phyloP scores from a whole-genome alignment of 2,888 invertebrate genomes.

The Nymphalis polychloros region DNA sequence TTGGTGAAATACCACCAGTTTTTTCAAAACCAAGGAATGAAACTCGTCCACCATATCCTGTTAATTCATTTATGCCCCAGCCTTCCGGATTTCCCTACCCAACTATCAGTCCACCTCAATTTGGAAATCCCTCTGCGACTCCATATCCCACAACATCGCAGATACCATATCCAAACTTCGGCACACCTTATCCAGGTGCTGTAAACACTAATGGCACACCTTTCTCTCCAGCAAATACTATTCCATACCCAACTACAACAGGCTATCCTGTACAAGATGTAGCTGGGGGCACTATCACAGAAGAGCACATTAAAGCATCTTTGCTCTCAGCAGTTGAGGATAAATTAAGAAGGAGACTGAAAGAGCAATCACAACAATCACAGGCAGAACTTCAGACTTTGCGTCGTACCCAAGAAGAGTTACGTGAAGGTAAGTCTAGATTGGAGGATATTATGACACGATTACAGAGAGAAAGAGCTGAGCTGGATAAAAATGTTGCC shows the following conservation, averaged over 20 bases:
- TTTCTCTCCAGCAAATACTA: slow-evolving; percentile 51
- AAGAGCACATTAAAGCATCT: slow-evolving; percentile 97
- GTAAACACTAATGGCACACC: slow-evolving; percentile 60
- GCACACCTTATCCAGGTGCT: slow-evolving; percentile 64
- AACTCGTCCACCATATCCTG: slow-evolving; percentile 83
- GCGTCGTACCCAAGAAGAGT: slow-evolving; percentile 91
- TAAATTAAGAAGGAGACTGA: slow-evolving; percentile 91
- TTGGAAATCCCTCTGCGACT: slow-evolving; percentile 65
- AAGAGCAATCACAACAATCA: slow-evolving; percentile 94
- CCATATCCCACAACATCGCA: slow-evolving; percentile 72
- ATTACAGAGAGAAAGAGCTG: slow-evolving; percentile 88
- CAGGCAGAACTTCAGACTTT: slow-evolving; percentile 96
- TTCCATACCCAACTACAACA: slow-evolving; percentile 60
- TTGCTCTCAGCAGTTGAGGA: slow-evolving; percentile 97
- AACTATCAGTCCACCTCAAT: slow-evolving; percentile 52
- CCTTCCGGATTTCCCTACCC: slow-evolving; percentile 74
- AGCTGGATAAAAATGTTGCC: slow-evolving; percentile 91
- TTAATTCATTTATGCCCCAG: slow-evolving; percentile 71
- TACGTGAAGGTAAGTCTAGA: slow-evolving; percentile 90
- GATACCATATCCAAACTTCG: slow-evolving; percentile 79
- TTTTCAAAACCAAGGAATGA: slow-evolving; percentile 87
- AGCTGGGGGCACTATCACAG: slow-evolving; percentile 92
- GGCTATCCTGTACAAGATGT: slow-evolving; percentile 63
- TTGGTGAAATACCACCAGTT: slow-evolving; percentile 98
- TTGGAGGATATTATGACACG: slow-evolving; percentile 89